These are phyloP conservation scores for Cercopithecus hamlyni DNA, from an alignment of 2,797 vertebrate species.

Conservation along the genomic window DNA sequence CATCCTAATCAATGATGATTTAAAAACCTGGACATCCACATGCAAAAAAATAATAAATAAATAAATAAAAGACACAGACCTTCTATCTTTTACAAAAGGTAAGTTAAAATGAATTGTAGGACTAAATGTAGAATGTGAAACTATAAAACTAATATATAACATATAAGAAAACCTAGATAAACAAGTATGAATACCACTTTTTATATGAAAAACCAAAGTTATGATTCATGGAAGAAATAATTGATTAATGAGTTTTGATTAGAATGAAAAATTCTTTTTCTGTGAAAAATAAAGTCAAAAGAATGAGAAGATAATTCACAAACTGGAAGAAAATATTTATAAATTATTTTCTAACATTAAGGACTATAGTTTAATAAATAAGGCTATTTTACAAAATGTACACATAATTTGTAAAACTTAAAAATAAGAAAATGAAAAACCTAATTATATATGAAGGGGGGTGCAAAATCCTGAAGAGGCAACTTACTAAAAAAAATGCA, in stretches of 20 bases:
- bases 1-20: not conserved
- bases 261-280: not conserved
- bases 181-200: not conserved
- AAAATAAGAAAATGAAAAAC: no score
- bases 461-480: not conserved
- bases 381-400: not conserved
- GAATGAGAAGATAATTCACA: not conserved
- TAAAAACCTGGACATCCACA: not conserved
- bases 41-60: not conserved
- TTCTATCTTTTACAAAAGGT: not conserved
- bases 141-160: not conserved
- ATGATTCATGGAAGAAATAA: not conserved
- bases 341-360: not conserved
- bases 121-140: not conserved
- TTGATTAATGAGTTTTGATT: not conserved
- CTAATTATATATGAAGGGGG: not conserved
- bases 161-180: not conserved
- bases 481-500: not conserved
- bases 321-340: not conserved
- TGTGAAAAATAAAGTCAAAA: not conserved
- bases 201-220: not conserved
- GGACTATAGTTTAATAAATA: not conserved
- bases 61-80: no score
- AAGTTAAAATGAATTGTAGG: not conserved
- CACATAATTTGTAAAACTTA: not conserved